phyloP scores from a whole-genome alignment of 92 coral and sea anemone species.

The Zoanthus sansibaricus region DNA sequence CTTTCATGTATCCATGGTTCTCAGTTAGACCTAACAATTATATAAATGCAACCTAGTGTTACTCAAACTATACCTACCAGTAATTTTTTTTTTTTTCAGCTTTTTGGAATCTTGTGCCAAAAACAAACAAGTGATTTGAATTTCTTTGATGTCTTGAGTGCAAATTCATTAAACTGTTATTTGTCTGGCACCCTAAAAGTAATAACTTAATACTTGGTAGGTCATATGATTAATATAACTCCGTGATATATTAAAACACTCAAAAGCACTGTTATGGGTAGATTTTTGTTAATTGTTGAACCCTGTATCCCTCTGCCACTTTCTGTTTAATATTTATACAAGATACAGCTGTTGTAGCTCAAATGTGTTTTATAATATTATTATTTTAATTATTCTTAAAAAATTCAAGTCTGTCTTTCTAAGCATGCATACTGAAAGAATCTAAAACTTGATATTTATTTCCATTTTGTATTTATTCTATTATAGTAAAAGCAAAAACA shows the following conservation, averaged over 20 bases:
- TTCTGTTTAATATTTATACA: background rate
- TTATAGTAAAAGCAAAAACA: conserved; percentile 26
- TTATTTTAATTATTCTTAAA: conserved; percentile 3
- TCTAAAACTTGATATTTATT: background rate
- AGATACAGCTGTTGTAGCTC: conserved; percentile 5
- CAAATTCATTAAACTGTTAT: conserved; percentile 1
- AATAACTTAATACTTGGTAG: too few species aligned
- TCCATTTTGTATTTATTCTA: conserved; percentile 3
- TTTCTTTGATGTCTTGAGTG: background rate
- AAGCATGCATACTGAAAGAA: background rate
- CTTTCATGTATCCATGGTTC: too few species aligned
- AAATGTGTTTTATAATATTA: background rate
- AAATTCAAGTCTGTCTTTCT: background rate
- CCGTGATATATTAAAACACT: background rate
- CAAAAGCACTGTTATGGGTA: conserved; percentile 12
- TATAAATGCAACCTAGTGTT: too few species aligned
- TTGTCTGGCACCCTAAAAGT: background rate
- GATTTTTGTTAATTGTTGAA: conserved; percentile 5
- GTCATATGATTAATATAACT: too few species aligned
- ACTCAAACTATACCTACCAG: too few species aligned
- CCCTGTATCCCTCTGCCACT: conserved; percentile 7
- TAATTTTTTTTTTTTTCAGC: background rate
- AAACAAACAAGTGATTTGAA: background rate
- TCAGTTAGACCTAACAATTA: too few species aligned
- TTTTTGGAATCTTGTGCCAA: background rate